These are phyloP conservation scores for Catharus fuscescens DNA, from an alignment of 2,113 vertebrate genomes.

Conservation along the genomic window DNA sequence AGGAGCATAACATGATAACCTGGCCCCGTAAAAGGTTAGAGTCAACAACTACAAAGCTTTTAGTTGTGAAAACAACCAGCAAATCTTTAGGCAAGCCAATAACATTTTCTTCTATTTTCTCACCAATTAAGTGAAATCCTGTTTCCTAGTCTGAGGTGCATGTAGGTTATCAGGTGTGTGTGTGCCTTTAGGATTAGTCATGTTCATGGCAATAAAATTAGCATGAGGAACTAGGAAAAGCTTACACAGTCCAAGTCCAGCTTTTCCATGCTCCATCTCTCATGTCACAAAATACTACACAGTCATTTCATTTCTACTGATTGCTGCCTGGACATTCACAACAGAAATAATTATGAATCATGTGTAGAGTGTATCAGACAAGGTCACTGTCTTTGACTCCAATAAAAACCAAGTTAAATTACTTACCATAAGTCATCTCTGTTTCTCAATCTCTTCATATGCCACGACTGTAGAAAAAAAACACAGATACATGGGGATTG, in stretches of 20 bases:
- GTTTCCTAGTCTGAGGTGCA: slow-evolving; percentile 54
- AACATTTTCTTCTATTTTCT: slow-evolving; percentile 75
- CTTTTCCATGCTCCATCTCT: background rate
- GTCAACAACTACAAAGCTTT: slow-evolving; percentile 78
- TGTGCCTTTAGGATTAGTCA: slow-evolving; percentile 57
- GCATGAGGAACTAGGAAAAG: background rate
- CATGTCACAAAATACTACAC: background rate
- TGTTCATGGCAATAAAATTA: slow-evolving; percentile 27
- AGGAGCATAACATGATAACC: slow-evolving; percentile 2
- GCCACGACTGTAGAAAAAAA: background rate
- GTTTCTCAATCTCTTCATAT: background rate
- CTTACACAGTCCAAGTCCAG: background rate
- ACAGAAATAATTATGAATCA: background rate
- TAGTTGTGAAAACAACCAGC: slow-evolving; percentile 77
- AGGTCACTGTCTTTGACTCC: background rate
- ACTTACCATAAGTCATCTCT: background rate
- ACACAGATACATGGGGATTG: background rate
- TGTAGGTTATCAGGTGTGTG: slow-evolving; percentile 37
- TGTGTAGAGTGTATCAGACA: background rate
- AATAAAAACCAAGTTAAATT: background rate
- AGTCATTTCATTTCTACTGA: background rate
- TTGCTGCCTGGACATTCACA: background rate
- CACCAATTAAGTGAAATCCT: slow-evolving; percentile 76
- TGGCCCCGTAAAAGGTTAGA: slow-evolving; percentile 56
- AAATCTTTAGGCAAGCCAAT: slow-evolving; percentile 68